Conservation (phyloP, 92 coral and sea anemone genomes). For the Pocillopora meandrina region DNA sequence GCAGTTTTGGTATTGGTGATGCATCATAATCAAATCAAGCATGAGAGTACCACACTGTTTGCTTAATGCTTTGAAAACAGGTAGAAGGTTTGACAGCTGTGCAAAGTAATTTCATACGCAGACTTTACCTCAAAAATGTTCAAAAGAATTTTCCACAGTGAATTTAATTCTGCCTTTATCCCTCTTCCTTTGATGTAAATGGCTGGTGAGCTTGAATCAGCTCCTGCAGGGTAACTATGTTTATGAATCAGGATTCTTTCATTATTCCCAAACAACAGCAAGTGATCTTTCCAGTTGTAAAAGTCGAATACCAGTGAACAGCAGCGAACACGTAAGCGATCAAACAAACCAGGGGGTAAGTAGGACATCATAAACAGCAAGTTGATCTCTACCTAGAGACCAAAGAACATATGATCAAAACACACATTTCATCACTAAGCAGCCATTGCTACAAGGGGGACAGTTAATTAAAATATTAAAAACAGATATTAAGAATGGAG, state of each 20-base stretch:
- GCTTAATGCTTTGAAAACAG: too few relatives aligned
- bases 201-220: conserved; percentile 50
- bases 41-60: too few relatives aligned
- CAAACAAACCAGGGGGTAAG: conserved; percentile 85
- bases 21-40: too few relatives aligned
- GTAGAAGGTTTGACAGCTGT: neutral
- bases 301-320: conserved; percentile 59
- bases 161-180: conserved; percentile 22
- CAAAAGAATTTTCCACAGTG: conserved; percentile 77
- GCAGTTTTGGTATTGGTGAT: too few relatives aligned
- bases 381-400: conserved; percentile 58
- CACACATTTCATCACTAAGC: neutral
- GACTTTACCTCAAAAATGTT: conserved; percentile 69
- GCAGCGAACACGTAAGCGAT: conserved; percentile 86
- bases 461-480: too few relatives aligned
- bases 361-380: conserved; percentile 60
- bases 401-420: neutral
- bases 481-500: too few relatives aligned
- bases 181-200: conserved; percentile 73
- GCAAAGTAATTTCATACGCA: neutral
- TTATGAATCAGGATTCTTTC: conserved; percentile 37
- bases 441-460: neutral
- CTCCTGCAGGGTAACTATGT: conserved; percentile 23
- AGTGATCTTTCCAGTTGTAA: conserved; percentile 78
- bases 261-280: conserved; percentile 56